phyloP scores from a whole-genome alignment of 2,797 vertebrate species.

The Fringilla coelebs region DNA sequence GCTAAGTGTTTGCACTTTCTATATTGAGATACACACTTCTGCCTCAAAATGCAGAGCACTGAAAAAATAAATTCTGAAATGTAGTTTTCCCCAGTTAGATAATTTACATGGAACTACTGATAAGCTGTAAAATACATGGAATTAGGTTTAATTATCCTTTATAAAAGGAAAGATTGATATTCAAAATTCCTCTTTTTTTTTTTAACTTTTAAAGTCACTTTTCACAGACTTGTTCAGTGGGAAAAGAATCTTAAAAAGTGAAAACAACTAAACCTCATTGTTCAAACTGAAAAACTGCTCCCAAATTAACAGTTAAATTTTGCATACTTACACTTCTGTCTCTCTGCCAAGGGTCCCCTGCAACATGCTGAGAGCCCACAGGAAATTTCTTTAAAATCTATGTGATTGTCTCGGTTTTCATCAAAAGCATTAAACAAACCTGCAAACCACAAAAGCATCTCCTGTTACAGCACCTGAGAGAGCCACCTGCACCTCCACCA shows the following conservation, averaged over 20 bases:
- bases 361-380: slow-evolving; percentile 98
- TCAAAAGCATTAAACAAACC: slow-evolving; percentile 99
- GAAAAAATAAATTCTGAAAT: not conserved
- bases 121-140: not conserved
- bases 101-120: not conserved
- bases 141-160: not conserved
- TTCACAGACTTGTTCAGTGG: not conserved
- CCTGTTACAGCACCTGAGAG: slow-evolving; percentile 12
- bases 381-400: slow-evolving; percentile 99
- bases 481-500: not conserved
- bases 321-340: slow-evolving; percentile 93
- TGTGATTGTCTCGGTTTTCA: slow-evolving; percentile 99
- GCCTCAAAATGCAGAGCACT: not conserved
- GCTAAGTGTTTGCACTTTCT: not conserved
- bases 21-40: not conserved
- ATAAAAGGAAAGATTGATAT: not conserved
- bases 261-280: not conserved
- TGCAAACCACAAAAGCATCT: slow-evolving; percentile 71
- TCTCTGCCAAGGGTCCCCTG: slow-evolving; percentile 93
- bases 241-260: not conserved
- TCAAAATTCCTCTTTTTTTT: not conserved
- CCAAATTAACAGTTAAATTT: slow-evolving; percentile 6
- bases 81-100: not conserved
- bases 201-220: not conserved
- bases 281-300: not conserved